phyloP scores from a whole-genome alignment of 1,140 invertebrate species.

The Papilio polytes region DNA sequence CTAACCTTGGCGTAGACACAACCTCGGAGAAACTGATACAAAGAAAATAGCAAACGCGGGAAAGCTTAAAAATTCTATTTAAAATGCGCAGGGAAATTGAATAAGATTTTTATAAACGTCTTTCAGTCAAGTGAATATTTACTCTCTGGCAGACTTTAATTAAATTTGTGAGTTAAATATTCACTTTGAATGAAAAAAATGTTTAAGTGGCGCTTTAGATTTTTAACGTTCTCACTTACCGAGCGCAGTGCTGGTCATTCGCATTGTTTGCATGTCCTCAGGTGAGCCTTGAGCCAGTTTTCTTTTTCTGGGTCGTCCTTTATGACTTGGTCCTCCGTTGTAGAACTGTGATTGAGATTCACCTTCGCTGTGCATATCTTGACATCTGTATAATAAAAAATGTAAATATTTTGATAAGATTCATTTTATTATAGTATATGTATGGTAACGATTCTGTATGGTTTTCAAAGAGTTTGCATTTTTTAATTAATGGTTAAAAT shows the following conservation, averaged over 20 bases:
- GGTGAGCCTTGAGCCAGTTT: constrained; percentile 85
- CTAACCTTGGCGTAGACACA: constrained; percentile 11
- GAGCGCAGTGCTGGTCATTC: constrained; percentile 88
- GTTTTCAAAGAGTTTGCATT: no score
- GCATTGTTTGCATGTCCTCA: constrained; percentile 87
- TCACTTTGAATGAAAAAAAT: constrained; percentile 46
- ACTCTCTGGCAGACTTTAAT: constrained; percentile 52
- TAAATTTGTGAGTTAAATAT: constrained; percentile 53
- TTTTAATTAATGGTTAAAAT: no score
- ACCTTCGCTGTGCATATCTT: constrained; percentile 82
- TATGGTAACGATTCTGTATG: not conserved
- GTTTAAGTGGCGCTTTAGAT: constrained; percentile 19
- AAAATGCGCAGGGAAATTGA: constrained; percentile 45
- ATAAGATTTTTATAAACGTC: constrained; percentile 48
- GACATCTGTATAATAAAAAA: constrained; percentile 58
- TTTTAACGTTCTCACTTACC: constrained; percentile 82
- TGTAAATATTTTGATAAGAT: not conserved
- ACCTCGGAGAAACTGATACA: constrained; percentile 47
- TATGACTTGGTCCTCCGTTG: constrained; percentile 86
- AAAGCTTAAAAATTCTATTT: constrained; percentile 44
- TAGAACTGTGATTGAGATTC: constrained; percentile 86
- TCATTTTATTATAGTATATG: not conserved
- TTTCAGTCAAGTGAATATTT: constrained; percentile 52
- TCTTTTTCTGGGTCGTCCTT: constrained; percentile 93
- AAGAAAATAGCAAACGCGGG: constrained; percentile 45